Evolutionary conservation across 2,113 vertebrate genomes (phyloP).

Genomic region (Herpailurus yagouaroundi): DNA sequence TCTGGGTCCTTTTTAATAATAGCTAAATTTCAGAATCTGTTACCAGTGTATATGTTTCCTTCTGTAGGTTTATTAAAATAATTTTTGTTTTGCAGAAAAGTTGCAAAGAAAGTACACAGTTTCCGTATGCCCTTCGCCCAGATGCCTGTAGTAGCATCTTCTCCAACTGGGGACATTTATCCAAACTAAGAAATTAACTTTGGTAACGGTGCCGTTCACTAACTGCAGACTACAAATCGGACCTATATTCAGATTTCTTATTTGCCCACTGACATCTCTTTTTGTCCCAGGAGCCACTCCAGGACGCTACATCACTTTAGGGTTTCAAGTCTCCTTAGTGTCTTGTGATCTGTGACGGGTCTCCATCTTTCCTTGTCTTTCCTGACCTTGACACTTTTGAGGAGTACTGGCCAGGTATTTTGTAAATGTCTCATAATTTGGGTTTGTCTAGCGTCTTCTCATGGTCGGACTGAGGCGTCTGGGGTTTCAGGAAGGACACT

Average conservation of each 20-base stretch:
- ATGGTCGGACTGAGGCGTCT: background rate
- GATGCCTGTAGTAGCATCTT: background rate
- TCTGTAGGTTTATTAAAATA: background rate
- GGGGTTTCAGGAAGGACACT: background rate
- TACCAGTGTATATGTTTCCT: background rate
- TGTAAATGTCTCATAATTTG: background rate
- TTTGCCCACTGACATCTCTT: background rate
- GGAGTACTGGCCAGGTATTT: background rate
- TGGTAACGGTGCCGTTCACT: background rate
- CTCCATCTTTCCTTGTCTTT: background rate
- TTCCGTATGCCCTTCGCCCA: background rate
- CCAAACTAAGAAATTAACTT: background rate
- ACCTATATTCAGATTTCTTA: accelerated
- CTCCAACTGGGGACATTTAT: background rate
- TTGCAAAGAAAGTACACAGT: background rate
- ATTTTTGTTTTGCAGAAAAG: background rate
- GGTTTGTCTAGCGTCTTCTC: background rate
- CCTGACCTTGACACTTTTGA: background rate
- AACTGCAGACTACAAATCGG: background rate
- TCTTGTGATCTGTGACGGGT: background rate
- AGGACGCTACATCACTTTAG: no score
- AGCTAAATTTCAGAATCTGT: background rate
- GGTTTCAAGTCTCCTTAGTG: background rate
- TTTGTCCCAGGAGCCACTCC: background rate
- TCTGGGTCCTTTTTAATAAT: background rate